Conservation (phyloP, 2,888 invertebrate species). For the Caenorhabditis becei region DNA sequence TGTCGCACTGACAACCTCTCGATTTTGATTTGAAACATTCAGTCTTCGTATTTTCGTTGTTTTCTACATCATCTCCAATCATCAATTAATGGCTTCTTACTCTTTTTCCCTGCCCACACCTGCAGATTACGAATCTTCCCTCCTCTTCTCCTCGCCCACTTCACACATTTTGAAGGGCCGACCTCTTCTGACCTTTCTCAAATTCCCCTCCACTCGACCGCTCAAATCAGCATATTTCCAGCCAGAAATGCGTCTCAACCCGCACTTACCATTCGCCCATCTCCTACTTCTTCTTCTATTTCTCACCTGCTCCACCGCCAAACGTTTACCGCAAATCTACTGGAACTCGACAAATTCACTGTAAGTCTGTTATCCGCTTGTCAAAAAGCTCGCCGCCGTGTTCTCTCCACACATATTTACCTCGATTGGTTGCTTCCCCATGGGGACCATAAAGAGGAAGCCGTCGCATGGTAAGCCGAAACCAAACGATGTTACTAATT, state of each 20-base stretch:
- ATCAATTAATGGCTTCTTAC: too few relatives aligned
- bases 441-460: conserved; percentile 44
- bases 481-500: conserved; percentile 63
- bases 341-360: conserved; percentile 72
- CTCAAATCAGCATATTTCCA: not conserved
- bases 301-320: conserved; percentile 20
- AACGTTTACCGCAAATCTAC: conserved; percentile 69
- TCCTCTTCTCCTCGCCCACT: conserved; percentile 17
- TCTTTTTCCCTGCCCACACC: not conserved
- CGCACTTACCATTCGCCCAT: not conserved
- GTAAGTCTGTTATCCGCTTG: conserved; percentile 55
- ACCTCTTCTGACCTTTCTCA: conserved; percentile 19
- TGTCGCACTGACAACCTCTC: conserved; percentile 27
- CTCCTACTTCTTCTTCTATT: conserved; percentile 8
- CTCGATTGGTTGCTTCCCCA: conserved; percentile 12
- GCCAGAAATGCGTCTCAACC: conserved; percentile 16
- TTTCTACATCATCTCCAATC: not conserved
- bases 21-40: conserved; percentile 42
- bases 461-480: conserved; percentile 58
- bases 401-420: conserved; percentile 51
- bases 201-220: conserved; percentile 15
- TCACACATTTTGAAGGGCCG: conserved; percentile 27
- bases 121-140: not conserved
- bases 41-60: not conserved
- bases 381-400: conserved; percentile 37